phyloP scores from a whole-genome alignment of 1,140 invertebrate genomes.

The Laupala kohalensis region DNA sequence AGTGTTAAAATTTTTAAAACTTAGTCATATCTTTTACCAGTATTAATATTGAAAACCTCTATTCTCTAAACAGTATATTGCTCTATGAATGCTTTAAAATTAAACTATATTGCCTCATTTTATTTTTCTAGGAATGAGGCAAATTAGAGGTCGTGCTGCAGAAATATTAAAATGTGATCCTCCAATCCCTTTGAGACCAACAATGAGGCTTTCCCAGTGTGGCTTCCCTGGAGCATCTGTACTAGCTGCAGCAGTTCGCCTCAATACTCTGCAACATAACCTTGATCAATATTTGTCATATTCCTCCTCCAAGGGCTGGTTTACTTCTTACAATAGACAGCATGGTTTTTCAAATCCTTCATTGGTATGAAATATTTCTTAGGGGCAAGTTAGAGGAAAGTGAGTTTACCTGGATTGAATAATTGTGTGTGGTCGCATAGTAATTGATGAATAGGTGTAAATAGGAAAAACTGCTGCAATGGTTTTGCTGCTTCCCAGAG shows the following conservation, averaged over 20 bases:
- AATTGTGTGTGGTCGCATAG: too few species aligned
- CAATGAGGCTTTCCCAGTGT: constrained; percentile 19
- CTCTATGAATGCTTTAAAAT: background rate
- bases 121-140: constrained; percentile 1
- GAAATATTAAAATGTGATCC: constrained; percentile 19
- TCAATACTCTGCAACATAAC: constrained; percentile 18
- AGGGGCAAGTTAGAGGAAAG: too few species aligned
- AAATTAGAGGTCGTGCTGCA: constrained; percentile 14
- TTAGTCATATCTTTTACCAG: too few species aligned
- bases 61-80: too few species aligned
- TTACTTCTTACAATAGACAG: constrained; percentile 24
- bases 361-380: constrained; percentile 31
- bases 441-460: too few species aligned
- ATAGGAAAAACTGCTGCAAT: too few species aligned
- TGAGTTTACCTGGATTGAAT: too few species aligned
- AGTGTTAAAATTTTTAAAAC: too few species aligned
- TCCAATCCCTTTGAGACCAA: constrained; percentile 19
- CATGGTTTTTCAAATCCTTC: constrained; percentile 28
- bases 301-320: constrained; percentile 27
- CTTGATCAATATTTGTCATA: constrained; percentile 19
- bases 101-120: background rate
- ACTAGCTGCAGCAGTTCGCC: constrained; percentile 21
- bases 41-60: too few species aligned
- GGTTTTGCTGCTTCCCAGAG: too few species aligned
- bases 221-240: constrained; percentile 25